phyloP scores from a whole-genome alignment of 2,797 vertebrate genomes.

The Xyrichtys novacula region DNA sequence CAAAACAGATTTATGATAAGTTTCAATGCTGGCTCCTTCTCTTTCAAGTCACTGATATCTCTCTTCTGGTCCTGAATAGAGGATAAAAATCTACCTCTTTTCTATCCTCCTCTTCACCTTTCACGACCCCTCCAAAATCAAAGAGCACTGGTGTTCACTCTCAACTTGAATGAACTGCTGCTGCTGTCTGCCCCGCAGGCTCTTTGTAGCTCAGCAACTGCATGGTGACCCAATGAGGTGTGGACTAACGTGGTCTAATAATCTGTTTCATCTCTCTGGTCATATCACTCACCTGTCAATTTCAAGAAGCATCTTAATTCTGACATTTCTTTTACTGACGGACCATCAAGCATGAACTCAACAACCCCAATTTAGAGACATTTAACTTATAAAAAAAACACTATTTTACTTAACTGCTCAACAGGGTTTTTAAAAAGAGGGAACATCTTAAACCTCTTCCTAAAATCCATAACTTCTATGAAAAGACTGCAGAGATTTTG shows the following conservation, averaged over 20 bases:
- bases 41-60: slow-evolving; percentile 71
- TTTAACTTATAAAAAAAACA: not conserved
- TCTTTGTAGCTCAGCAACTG: slow-evolving; percentile 75
- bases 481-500: not conserved
- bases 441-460: too few relatives aligned
- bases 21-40: slow-evolving; percentile 59
- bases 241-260: slow-evolving; percentile 60
- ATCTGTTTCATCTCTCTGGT: slow-evolving; percentile 62
- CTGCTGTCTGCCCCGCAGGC: slow-evolving; percentile 62
- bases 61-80: slow-evolving; percentile 47
- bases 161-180: slow-evolving; percentile 79
- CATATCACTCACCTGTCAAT: slow-evolving; percentile 33
- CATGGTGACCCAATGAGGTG: slow-evolving; percentile 61
- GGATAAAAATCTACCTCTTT: slow-evolving; percentile 59
- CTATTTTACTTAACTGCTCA: too few relatives aligned
- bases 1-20: slow-evolving; percentile 72
- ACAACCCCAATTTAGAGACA: not conserved
- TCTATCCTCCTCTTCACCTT: slow-evolving; percentile 64
- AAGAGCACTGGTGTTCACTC: slow-evolving; percentile 70
- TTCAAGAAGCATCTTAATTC: slow-evolving; percentile 19
- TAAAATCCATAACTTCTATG: too few relatives aligned
- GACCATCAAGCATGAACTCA: not conserved
- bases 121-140: slow-evolving; percentile 71
- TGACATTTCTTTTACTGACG: slow-evolving; percentile 19
- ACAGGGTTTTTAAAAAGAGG: too few relatives aligned